Conservation (phyloP, 2,797 vertebrate genomes). For the Atherinosoma microstoma region DNA sequence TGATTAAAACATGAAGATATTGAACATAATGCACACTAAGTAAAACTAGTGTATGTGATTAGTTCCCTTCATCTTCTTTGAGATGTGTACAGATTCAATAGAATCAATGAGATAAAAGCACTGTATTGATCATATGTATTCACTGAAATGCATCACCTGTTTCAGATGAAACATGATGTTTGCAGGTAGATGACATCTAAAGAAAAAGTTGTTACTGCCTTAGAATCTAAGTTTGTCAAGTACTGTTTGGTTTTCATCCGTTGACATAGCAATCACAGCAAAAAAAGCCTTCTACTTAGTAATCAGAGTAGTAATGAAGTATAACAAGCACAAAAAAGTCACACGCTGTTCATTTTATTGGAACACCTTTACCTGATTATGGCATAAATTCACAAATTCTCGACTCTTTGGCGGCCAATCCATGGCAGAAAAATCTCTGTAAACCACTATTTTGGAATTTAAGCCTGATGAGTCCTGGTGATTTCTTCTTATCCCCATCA, state of each 20-base stretch:
- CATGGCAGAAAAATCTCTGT: background rate
- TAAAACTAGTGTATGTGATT: background rate
- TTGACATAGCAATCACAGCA: background rate
- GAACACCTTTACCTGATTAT: background rate
- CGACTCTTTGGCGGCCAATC: background rate
- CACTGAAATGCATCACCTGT: background rate
- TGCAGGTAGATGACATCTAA: background rate
- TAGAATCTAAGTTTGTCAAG: background rate
- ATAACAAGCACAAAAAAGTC: background rate
- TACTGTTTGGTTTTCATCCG: background rate
- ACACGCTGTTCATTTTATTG: background rate
- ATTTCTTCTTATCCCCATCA: background rate
- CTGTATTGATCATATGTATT: background rate
- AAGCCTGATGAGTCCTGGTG: background rate
- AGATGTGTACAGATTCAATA: constrained; percentile 15
- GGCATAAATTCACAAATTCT: background rate
- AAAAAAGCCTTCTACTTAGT: background rate
- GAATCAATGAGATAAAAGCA: constrained; percentile 23
- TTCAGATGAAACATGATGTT: background rate
- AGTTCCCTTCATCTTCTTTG: constrained; percentile 9
- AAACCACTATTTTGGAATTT: background rate
- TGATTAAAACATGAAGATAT: background rate
- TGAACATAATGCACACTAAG: background rate
- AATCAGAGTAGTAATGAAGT: background rate
- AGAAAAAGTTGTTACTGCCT: background rate